These are phyloP conservation scores for Papilio machaon DNA, from an alignment of 1,140 invertebrate species.

Conservation along the genomic window DNA sequence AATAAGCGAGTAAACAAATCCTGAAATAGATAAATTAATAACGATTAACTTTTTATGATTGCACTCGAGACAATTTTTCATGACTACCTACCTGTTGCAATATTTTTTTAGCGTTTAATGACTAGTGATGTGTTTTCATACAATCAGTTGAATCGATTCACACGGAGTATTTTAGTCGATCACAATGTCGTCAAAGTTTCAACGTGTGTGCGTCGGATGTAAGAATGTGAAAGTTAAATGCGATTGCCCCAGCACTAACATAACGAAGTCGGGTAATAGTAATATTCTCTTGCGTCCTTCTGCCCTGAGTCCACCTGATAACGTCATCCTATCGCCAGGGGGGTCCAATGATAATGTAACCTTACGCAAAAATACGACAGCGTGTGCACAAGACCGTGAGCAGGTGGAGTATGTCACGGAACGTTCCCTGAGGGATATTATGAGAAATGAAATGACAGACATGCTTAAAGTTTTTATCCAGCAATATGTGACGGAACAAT, in stretches of 20 bases:
- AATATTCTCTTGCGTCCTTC: neutral
- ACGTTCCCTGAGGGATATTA: too few species aligned
- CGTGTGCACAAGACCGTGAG: too few species aligned
- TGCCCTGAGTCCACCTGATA: neutral
- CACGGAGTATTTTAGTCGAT: neutral
- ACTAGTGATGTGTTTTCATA: neutral
- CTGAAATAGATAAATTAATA: too few species aligned
- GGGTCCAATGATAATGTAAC: neutral
- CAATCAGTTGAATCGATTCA: neutral
- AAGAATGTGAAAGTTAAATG: neutral
- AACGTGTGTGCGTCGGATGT: neutral
- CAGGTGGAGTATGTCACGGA: too few species aligned
- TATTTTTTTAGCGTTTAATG: neutral
- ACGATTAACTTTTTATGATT: too few species aligned
- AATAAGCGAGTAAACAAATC: too few species aligned
- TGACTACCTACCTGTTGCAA: too few species aligned
- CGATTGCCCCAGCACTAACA: neutral
- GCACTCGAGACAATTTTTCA: too few species aligned
- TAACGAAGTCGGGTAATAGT: neutral
- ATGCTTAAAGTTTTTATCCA: too few species aligned
- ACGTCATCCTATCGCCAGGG: neutral
- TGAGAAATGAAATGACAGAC: too few species aligned
- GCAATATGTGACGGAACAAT: too few species aligned
- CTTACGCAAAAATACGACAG: neutral
- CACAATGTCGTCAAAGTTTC: neutral